These are phyloP conservation scores for Armadillidium nasatum DNA, from an alignment of 1,140 invertebrate species.

Conservation along the genomic window DNA sequence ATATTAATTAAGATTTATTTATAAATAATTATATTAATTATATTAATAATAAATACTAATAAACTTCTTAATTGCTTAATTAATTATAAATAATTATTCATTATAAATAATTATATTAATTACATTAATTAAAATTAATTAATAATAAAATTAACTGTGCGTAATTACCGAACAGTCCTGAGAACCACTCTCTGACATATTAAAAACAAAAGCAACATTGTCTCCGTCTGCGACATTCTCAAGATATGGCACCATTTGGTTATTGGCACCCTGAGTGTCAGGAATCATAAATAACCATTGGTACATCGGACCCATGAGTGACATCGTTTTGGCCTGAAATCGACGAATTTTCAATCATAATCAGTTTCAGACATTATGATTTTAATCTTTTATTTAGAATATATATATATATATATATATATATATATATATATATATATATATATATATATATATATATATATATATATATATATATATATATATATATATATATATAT, in stretches of 20 bases:
- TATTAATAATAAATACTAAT: too few species aligned
- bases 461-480: conserved; percentile 26
- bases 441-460: conserved; percentile 17
- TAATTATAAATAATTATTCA: too few species aligned
- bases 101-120: too few species aligned
- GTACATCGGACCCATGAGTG: conserved; percentile 62
- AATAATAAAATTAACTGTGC: too few species aligned
- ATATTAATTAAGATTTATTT: too few species aligned
- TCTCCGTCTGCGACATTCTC: conserved; percentile 66
- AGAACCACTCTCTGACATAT: conserved; percentile 54
- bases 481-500: too few species aligned
- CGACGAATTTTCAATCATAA: background rate
- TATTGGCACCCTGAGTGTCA: conserved; percentile 53
- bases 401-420: conserved; percentile 1
- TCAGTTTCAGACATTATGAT: background rate
- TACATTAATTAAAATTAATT: too few species aligned
- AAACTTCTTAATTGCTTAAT: too few species aligned
- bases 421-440: background rate
- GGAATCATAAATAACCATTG: conserved; percentile 76
- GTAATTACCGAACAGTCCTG: too few species aligned
- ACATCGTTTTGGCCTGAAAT: conserved; percentile 58
- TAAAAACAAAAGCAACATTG: conserved; percentile 59
- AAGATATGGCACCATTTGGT: conserved; percentile 54
- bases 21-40: too few species aligned
- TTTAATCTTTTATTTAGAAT: too few species aligned